Percentiles rank a stretch among this genome's conserved stretches.
These are phyloP conservation scores for Drosophila mimetica DNA, from an alignment of 2,888 invertebrate species.

Conservation along the genomic window DNA sequence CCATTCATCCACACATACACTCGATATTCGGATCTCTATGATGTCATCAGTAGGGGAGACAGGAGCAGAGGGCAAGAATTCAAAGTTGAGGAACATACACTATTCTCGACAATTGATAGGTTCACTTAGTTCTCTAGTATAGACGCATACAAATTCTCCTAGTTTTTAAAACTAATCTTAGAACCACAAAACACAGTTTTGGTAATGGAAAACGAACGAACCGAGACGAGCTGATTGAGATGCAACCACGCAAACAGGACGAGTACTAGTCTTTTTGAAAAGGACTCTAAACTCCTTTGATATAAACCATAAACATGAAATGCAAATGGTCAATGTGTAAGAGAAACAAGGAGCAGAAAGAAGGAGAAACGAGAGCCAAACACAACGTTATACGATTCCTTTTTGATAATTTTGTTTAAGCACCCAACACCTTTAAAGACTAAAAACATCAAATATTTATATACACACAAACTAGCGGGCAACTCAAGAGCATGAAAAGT, in stretches of 20 bases:
- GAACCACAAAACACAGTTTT: constrained; percentile 61
- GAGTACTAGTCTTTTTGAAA: constrained; percentile 83
- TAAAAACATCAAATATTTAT: constrained; percentile 41
- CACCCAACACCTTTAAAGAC: constrained; percentile 45
- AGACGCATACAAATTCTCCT: constrained; percentile 54
- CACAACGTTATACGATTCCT: constrained; percentile 78
- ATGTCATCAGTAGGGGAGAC: constrained; percentile 82
- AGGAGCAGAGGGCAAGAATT: constrained; percentile 42
- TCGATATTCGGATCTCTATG: constrained; percentile 85
- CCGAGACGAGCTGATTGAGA: constrained; percentile 30
- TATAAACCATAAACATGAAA: constrained; percentile 54
- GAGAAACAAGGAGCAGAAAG: constrained; percentile 8
- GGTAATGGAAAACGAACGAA: constrained; percentile 42
- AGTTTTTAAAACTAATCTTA: constrained; percentile 48
- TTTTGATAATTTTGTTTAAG: constrained; percentile 59
- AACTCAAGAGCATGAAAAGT: constrained; percentile 9
- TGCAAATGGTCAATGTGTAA: constrained; percentile 49
- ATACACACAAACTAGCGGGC: constrained; percentile 15
- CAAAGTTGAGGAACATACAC: constrained; percentile 35
- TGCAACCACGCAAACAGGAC: constrained; percentile 32
- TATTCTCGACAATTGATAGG: constrained; percentile 48
- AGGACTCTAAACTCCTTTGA: constrained; percentile 83
- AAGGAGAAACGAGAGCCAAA: constrained; percentile 51
- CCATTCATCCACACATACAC: constrained; percentile 84
- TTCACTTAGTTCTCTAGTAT: constrained; percentile 54